Base-by-base conservation (phyloP, 1,140 invertebrate genomes). In the Drosophila tani region DNA sequence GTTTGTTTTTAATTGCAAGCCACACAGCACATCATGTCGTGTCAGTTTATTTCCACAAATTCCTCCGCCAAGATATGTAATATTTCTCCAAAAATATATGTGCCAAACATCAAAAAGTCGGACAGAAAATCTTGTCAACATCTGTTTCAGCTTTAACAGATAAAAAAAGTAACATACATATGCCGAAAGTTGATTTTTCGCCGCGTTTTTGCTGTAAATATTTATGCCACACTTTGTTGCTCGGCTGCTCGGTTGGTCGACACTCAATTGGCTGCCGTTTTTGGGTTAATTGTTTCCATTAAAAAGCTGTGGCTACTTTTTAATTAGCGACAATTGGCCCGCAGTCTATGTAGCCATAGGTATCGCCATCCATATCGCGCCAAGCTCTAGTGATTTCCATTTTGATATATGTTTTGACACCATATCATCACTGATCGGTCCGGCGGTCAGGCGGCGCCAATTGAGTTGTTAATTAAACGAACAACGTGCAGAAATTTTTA, bases 251-350 rank as follows among this genome's bases (percentile, higher is more conserved):
- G 32, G 32, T 35, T 62, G 70, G 71, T 66, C 83, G 79, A 47
- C 71, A 82, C 62, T 76, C 81, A 91, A 83, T 91, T 88, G 88
- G 45, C 73, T 59, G 68, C 73, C 75, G 68, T 76, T 90, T 91
- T 91, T 88, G 88, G 88, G 88, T 91, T 91, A 91, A 91, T 91
- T 91, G 88, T 91, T 91, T 91, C 83, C 84, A 91, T 91, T 91
- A 91, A 88, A 86, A 88, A 88, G 88, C 84, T 35, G 78, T 75
- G 62, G 75, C 87, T 74, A 91, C 86, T 91, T 91, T 91, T 91
- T 91, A 91, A 91, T 91, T 91, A 91, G 83, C 69, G 50, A 49
- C 82, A 91, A 91, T 91, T 91, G 90, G 70, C 79, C 74, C 64
- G 55, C 81, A 84, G 35, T 47, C 41, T 27, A 50, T 41, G 35